Conservation (phyloP, 2,888 invertebrate species). For the Heliconius cydno region DNA sequence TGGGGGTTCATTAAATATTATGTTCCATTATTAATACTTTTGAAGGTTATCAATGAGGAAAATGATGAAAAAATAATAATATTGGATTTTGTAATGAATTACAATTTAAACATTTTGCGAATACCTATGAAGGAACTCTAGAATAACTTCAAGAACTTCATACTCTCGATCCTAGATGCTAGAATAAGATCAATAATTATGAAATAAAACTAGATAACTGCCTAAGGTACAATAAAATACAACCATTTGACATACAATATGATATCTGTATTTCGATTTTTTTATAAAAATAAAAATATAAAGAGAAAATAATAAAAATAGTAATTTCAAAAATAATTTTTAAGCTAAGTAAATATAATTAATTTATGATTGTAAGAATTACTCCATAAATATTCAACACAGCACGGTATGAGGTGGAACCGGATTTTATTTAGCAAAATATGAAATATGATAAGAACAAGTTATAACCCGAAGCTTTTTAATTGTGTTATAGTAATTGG, state of each 20-base stretch:
- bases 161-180: not conserved
- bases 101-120: no score
- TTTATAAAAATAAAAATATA: no score
- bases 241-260: not conserved
- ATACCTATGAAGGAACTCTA: no score
- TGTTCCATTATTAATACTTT: not conserved
- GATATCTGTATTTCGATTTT: not conserved
- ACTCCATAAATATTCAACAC: not conserved
- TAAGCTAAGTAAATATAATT: not conserved
- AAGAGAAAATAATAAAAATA: no score
- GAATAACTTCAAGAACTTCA: not conserved
- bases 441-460: constrained; percentile 8
- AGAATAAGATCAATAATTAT: no score
- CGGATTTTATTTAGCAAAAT: constrained; percentile 14
- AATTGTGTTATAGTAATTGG: not conserved
- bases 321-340: not conserved
- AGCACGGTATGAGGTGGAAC: not conserved
- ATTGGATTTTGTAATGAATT: no score
- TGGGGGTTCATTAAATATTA: constrained; percentile 1
- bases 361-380: constrained; percentile 5
- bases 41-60: not conserved
- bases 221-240: not conserved
- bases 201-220: not conserved
- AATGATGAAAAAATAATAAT: not conserved
- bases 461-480: constrained; percentile 13